Evolutionary conservation across 2,797 vertebrate species (phyloP).

Genomic region (Semotilus atromaculatus): DNA sequence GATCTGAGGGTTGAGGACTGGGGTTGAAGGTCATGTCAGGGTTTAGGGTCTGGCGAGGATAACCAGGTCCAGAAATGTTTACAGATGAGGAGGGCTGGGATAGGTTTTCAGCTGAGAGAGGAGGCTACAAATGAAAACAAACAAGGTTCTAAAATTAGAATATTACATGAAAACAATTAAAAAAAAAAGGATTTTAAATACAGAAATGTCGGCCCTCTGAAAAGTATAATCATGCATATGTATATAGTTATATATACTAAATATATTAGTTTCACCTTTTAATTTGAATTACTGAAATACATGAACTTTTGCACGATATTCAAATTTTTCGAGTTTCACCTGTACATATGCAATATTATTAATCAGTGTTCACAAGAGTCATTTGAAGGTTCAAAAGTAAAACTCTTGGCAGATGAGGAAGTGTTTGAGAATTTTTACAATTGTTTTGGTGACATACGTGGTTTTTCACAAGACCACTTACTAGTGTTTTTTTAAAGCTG

Average conservation of each 20-base stretch:
- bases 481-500: background rate
- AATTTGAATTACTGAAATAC: no score
- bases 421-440: no score
- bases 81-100: conserved; percentile 66
- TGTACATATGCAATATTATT: background rate
- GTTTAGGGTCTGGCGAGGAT: conserved; percentile 56
- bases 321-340: no score
- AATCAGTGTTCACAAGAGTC: background rate
- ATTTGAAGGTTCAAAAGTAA: background rate
- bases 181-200: no score
- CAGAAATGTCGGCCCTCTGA: no score
- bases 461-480: background rate
- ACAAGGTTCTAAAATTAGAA: background rate
- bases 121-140: conserved; percentile 63
- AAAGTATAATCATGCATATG: no score
- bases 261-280: no score
- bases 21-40: conserved; percentile 37
- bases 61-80: conserved; percentile 64
- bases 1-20: conserved; percentile 65
- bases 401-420: background rate
- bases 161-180: no score
- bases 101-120: conserved; percentile 65
- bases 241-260: no score
- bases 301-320: no score
- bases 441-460: background rate